These are phyloP conservation scores for Bombus huntii DNA, from an alignment of 1,140 invertebrate species.

Conservation along the genomic window DNA sequence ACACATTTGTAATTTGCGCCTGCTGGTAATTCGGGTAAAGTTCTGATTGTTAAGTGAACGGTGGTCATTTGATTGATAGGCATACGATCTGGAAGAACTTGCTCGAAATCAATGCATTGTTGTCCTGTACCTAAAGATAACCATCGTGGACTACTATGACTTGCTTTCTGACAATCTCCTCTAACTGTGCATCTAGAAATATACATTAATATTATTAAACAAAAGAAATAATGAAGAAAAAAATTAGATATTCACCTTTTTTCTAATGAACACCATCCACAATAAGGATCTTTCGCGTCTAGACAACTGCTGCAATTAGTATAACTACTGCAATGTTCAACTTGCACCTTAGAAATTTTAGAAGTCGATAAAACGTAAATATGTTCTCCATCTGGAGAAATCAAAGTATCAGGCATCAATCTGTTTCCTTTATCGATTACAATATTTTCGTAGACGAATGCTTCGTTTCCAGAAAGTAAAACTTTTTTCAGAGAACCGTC, in stretches of 20 bases:
- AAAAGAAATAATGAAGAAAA: constrained; percentile 42
- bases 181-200: constrained; percentile 91
- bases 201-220: constrained; percentile 55
- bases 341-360: constrained; percentile 93
- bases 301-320: constrained; percentile 95
- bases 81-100: constrained; percentile 94
- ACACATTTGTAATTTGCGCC: constrained; percentile 97
- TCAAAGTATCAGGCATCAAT: constrained; percentile 91
- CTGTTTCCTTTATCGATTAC: constrained; percentile 87
- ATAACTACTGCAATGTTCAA: constrained; percentile 95
- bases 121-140: constrained; percentile 94
- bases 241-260: constrained; percentile 86
- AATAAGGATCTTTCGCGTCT: constrained; percentile 97
- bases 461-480: constrained; percentile 85
- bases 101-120: constrained; percentile 98
- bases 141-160: constrained; percentile 94
- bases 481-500: constrained; percentile 92
- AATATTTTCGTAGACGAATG: constrained; percentile 91
- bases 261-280: constrained; percentile 98
- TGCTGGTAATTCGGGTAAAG: constrained; percentile 92
- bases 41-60: constrained; percentile 94
- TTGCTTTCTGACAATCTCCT: constrained; percentile 94
- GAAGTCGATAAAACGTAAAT: constrained; percentile 89
- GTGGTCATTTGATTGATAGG: constrained; percentile 92
- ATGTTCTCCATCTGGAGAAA: constrained; percentile 90